Conservation (phyloP, 2,113 vertebrate species). For the Embiotoca jacksoni region DNA sequence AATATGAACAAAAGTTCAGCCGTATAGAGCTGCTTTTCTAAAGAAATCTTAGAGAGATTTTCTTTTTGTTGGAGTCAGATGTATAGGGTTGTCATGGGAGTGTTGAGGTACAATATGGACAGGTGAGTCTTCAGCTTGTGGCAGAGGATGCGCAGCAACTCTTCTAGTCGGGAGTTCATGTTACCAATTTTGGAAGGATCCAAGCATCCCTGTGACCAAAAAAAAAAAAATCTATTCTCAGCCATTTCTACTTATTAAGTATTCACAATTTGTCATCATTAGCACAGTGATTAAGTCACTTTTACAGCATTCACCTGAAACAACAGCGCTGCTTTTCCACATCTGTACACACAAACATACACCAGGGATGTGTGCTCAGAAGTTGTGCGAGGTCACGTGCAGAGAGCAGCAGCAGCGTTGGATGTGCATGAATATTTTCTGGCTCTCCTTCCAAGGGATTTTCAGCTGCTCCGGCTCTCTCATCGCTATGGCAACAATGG, state of each 20-base stretch:
- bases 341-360: not conserved
- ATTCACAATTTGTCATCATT: not conserved
- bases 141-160: not conserved
- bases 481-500: slow-evolving; percentile 48
- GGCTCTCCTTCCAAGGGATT: slow-evolving; percentile 26
- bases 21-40: not conserved
- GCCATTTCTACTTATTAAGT: not conserved
- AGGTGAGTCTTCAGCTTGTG: not conserved
- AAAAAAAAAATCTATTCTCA: not conserved
- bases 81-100: not conserved
- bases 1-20: not conserved
- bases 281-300: not conserved
- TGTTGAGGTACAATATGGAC: not conserved
- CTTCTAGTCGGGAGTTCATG: not conserved
- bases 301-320: not conserved
- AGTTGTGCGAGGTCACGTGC: not conserved
- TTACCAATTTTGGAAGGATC: too few relatives aligned
- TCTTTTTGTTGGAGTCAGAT: not conserved
- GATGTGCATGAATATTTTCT: slow-evolving; percentile 16
- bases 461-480: slow-evolving; percentile 13
- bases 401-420: not conserved
- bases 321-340: not conserved
- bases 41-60: not conserved
- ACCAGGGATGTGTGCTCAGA: not conserved
- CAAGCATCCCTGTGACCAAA: too few relatives aligned